These are phyloP conservation scores for Sebastolobus alascanus DNA, from an alignment of 2,797 vertebrate genomes.

Conservation along the genomic window DNA sequence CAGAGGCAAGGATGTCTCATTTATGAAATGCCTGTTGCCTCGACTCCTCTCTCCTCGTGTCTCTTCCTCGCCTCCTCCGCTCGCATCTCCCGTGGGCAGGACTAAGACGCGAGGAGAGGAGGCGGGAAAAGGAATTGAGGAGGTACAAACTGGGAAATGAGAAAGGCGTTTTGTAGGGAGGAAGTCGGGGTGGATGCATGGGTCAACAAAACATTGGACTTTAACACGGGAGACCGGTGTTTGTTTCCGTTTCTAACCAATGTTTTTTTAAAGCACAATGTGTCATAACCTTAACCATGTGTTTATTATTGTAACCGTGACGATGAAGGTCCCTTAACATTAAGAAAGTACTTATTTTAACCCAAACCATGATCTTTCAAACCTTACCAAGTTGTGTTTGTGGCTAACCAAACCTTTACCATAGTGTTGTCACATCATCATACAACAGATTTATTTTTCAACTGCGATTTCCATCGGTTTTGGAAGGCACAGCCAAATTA, in stretches of 20 bases:
- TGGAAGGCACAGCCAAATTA: neutral
- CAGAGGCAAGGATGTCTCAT: too few relatives aligned
- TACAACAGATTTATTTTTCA: neutral
- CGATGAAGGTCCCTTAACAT: neutral
- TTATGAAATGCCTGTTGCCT: too few relatives aligned
- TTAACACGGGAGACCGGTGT: neutral
- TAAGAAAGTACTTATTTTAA: neutral
- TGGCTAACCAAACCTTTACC: neutral
- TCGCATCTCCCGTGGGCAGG: too few relatives aligned
- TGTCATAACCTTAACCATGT: neutral
- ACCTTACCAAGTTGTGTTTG: neutral
- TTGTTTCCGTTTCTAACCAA: neutral
- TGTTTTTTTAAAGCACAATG: neutral
- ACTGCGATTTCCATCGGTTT: neutral
- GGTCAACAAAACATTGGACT: neutral
- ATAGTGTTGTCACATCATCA: neutral
- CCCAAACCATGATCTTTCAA: neutral
- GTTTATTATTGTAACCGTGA: neutral
- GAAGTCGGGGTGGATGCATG: neutral
- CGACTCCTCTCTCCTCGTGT: too few relatives aligned
- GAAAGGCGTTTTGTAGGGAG: neutral
- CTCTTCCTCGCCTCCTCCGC: too few relatives aligned
- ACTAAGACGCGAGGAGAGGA: accelerated
- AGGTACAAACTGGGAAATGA: too few relatives aligned
- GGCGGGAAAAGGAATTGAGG: too few relatives aligned